These are phyloP conservation scores for Acanthiza pusilla DNA, from an alignment of 2,797 vertebrate genomes.

Conservation along the genomic window DNA sequence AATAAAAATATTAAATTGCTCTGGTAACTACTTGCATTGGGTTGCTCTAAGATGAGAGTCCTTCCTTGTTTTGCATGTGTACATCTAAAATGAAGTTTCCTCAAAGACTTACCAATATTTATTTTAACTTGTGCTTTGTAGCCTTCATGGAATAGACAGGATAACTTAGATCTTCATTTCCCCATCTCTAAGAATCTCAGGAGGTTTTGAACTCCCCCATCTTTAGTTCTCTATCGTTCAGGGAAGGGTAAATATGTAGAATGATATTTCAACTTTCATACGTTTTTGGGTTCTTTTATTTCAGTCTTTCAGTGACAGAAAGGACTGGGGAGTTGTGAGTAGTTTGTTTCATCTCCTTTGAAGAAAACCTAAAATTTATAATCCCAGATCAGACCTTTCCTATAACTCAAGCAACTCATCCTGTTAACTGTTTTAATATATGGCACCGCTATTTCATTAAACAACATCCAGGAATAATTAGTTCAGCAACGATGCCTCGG, in stretches of 20 bases:
- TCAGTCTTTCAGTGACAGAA: constrained; percentile 64
- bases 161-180: constrained; percentile 27
- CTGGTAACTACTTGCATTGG: not conserved
- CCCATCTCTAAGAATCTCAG: not conserved
- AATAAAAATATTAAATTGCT: not conserved
- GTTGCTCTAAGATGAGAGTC: not conserved
- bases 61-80: not conserved
- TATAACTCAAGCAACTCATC: constrained; percentile 78
- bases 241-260: constrained; percentile 48
- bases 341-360: constrained; percentile 77
- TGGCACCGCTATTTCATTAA: constrained; percentile 79
- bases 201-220: constrained; percentile 38
- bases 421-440: constrained; percentile 77
- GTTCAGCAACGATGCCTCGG: constrained; percentile 77
- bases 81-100: not conserved
- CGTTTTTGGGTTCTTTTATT: constrained; percentile 62
- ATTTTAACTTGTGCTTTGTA: constrained; percentile 5
- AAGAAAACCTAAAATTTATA: constrained; percentile 79
- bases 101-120: not conserved
- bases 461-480: constrained; percentile 84
- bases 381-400: constrained; percentile 74
- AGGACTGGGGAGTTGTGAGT: constrained; percentile 68
- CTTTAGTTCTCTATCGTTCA: constrained; percentile 22
- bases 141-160: not conserved
- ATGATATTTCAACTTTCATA: constrained; percentile 60